Evolutionary conservation across 2,888 invertebrate species (phyloP).

Genomic region (Crocallis elinguaria): DNA sequence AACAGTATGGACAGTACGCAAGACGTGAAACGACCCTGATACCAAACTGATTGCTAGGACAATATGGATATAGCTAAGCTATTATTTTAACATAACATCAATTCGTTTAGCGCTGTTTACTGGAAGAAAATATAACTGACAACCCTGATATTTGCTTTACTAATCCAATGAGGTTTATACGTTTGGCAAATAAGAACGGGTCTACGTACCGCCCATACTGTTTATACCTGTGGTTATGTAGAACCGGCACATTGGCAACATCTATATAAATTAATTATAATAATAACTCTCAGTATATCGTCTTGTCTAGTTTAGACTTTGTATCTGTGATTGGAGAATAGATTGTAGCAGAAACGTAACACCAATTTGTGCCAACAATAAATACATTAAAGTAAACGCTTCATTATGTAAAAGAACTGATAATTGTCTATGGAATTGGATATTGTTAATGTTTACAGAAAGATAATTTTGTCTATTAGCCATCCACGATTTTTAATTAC

Average conservation of each 20-base stretch:
- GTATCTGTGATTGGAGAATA: constrained; percentile 60
- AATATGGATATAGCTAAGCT: neutral
- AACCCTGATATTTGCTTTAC: neutral
- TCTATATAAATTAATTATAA: constrained; percentile 36
- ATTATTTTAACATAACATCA: neutral
- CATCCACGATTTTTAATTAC: neutral
- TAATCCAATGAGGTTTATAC: neutral
- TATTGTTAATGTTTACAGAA: neutral
- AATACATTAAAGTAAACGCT: constrained; percentile 42
- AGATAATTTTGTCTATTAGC: neutral
- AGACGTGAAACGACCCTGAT: neutral
- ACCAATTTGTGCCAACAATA: constrained; percentile 70
- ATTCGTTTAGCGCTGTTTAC: neutral
- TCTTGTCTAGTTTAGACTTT: constrained; percentile 47
- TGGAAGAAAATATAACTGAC: neutral
- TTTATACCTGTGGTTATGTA: constrained; percentile 16
- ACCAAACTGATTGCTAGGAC: neutral
- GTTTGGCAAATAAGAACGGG: neutral
- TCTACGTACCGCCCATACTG: constrained; percentile 7
- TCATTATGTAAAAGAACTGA: neutral
- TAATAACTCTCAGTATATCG: constrained; percentile 29
- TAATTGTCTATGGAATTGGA: neutral
- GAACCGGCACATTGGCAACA: constrained; percentile 71
- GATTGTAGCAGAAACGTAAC: constrained; percentile 55
- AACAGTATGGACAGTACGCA: constrained; percentile 41